A percentile compares a stretch with the other conserved stretches of the same genome.
Conservation (phyloP, 2,888 invertebrate species). For the Scaptomyza parva region DNA sequence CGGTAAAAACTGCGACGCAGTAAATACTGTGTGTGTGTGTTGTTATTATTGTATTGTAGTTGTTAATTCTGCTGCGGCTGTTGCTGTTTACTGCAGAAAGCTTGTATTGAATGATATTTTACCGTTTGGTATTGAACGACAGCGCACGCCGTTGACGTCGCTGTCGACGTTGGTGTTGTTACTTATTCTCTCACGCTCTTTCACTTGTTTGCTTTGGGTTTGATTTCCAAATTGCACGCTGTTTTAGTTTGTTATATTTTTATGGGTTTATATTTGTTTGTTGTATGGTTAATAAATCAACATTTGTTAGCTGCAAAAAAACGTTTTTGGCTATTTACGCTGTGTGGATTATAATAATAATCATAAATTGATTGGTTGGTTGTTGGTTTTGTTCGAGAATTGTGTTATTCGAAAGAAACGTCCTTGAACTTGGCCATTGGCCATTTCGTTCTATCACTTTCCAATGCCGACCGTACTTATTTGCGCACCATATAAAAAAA, state of each 20-base stretch:
- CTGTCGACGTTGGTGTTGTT: constrained; percentile 36
- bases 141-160: constrained; percentile 48
- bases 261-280: constrained; percentile 2
- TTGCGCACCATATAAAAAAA: constrained; percentile 22
- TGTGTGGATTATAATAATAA: constrained; percentile 19
- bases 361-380: background rate
- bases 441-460: constrained; percentile 53
- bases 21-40: constrained; percentile 38
- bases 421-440: constrained; percentile 80
- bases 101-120: constrained; percentile 38
- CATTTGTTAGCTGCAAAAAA: constrained; percentile 23
- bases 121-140: constrained; percentile 30
- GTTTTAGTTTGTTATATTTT: constrained; percentile 15
- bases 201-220: constrained; percentile 16
- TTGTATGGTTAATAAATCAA: constrained; percentile 33
- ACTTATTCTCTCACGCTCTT: constrained; percentile 7
- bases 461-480: constrained; percentile 12
- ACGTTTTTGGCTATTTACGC: constrained; percentile 15
- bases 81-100: constrained; percentile 27
- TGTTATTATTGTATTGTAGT: constrained; percentile 27
- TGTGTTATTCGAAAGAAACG: constrained; percentile 37
- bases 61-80: constrained; percentile 24
- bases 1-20: constrained; percentile 76
- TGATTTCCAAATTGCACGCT: constrained; percentile 36
- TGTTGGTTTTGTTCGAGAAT: constrained; percentile 7